Percentiles rank a stretch among this genome's conserved stretches.
phyloP scores from a whole-genome alignment of 2,797 vertebrate species.

The Cossypha niveicapilla region DNA sequence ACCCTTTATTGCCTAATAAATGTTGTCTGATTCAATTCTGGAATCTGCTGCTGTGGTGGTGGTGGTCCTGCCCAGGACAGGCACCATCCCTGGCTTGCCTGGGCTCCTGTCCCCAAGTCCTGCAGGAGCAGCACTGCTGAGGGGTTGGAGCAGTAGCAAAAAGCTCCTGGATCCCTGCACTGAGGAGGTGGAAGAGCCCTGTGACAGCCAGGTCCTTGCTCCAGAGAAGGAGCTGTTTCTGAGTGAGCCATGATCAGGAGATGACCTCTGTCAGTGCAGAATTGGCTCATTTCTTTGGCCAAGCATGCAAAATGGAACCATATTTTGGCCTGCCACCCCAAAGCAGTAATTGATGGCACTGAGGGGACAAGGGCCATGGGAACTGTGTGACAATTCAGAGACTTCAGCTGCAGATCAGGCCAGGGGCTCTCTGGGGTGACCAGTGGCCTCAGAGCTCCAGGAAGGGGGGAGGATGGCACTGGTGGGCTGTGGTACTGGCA shows the following conservation, averaged over 20 bases:
- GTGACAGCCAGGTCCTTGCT: background rate
- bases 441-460: background rate
- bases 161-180: background rate
- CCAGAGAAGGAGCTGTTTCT: background rate
- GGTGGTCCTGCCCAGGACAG: background rate
- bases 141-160: background rate
- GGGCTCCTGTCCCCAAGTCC: background rate
- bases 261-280: background rate
- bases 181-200: background rate
- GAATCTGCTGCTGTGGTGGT: accelerated
- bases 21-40: background rate
- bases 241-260: background rate
- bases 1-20: background rate
- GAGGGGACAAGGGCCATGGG: background rate
- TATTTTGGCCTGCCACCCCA: background rate
- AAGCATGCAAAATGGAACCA: background rate
- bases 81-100: accelerated
- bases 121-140: accelerated
- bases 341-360: background rate
- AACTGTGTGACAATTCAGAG: background rate
- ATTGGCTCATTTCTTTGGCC: background rate
- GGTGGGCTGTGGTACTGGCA: accelerated
- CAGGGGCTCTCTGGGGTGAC: background rate
- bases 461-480: background rate
- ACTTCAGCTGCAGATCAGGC: background rate